Evolutionary conservation across 2,888 invertebrate species (phyloP).

Genomic region (Acanthacorydalis orientalis): DNA sequence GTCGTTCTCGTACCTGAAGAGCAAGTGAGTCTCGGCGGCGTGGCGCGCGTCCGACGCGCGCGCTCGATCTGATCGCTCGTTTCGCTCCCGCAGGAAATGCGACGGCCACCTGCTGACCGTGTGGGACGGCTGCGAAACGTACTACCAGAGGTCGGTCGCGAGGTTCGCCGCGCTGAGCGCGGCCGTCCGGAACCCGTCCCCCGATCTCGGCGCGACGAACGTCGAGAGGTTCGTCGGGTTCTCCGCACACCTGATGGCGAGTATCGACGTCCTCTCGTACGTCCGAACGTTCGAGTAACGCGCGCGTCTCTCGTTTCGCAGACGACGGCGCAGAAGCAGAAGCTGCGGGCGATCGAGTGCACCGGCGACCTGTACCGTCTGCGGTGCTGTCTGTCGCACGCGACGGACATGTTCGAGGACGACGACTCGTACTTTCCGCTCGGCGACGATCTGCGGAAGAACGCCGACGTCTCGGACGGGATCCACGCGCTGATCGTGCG

Average conservation of each 20-base stretch:
- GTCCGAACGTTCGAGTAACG: no score
- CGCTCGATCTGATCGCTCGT: background rate
- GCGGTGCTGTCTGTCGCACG: slow-evolving; percentile 29
- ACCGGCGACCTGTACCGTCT: slow-evolving; percentile 38
- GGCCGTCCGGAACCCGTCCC: slow-evolving; percentile 46
- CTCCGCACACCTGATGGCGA: slow-evolving; percentile 57
- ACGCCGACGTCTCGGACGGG: slow-evolving; percentile 11
- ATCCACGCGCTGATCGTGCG: background rate
- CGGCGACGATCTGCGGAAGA: slow-evolving; percentile 11
- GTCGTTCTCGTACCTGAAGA: slow-evolving; percentile 35
- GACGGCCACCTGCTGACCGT: slow-evolving; percentile 31
- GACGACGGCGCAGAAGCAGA: slow-evolving; percentile 43
- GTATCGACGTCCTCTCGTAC: no score
- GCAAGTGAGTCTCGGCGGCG: no score
- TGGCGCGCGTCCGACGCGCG: no score
- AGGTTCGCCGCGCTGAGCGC: slow-evolving; percentile 44
- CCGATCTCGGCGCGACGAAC: slow-evolving; percentile 65
- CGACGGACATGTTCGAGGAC: slow-evolving; percentile 18
- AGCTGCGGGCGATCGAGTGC: slow-evolving; percentile 39
- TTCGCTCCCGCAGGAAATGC: slow-evolving; percentile 22
- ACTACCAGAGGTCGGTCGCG: slow-evolving; percentile 55
- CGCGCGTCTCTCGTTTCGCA: slow-evolving; percentile 22
- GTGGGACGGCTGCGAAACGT: slow-evolving; percentile 59
- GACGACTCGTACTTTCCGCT: slow-evolving; percentile 10
- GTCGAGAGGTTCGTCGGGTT: slow-evolving; percentile 78